Evolutionary conservation across 2,797 vertebrate genomes (phyloP).

Genomic region (Coccyzus lansbergi): DNA sequence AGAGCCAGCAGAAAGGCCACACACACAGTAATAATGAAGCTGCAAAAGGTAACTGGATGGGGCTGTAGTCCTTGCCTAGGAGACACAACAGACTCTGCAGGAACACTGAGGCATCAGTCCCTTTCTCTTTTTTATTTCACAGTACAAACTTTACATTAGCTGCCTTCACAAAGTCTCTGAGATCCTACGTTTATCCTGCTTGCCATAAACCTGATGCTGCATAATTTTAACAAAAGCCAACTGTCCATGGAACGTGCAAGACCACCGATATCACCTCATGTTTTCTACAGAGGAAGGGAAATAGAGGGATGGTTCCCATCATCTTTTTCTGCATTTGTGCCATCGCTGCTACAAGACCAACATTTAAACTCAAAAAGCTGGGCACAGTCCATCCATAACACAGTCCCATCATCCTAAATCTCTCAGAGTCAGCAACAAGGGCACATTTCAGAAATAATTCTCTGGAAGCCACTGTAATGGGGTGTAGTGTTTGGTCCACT

Average conservation of each 20-base stretch:
- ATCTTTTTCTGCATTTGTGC: not conserved
- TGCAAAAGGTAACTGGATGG: not conserved
- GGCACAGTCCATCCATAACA: not conserved
- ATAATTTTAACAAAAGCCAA: not conserved
- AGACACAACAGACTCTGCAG: not conserved
- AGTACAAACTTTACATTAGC: not conserved
- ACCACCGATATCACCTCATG: not conserved
- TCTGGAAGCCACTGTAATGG: not conserved
- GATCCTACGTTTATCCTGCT: not conserved
- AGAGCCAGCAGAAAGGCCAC: not conserved
- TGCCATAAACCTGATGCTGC: not conserved
- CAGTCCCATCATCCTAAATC: not conserved
- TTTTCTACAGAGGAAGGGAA: not conserved
- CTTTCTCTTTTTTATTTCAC: not conserved
- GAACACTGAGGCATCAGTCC: not conserved
- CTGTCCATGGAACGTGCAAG: not conserved
- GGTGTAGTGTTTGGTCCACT: not conserved
- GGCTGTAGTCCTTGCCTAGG: not conserved
- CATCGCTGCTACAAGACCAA: not conserved
- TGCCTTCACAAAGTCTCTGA: not conserved
- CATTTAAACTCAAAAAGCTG: not conserved
- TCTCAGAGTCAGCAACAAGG: not conserved
- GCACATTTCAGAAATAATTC: not conserved
- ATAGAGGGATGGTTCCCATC: not conserved
- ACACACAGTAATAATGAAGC: not conserved